These are phyloP conservation scores for Stegodyphus mimosarum DNA, from an alignment of 1,140 invertebrate genomes.

Conservation along the genomic window DNA sequence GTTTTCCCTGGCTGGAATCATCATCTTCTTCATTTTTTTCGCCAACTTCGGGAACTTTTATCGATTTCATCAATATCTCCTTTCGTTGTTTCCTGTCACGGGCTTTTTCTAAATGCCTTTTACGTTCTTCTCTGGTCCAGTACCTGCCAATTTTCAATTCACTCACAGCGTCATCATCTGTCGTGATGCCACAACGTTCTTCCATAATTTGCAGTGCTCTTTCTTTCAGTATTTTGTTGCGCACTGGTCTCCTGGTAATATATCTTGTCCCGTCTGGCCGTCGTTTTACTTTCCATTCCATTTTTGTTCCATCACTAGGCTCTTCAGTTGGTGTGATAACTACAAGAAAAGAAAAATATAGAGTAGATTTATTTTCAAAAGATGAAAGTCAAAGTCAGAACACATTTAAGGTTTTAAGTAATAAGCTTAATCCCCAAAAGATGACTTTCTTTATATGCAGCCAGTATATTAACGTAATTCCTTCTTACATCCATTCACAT, in stretches of 20 bases:
- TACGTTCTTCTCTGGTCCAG: conserved; percentile 84
- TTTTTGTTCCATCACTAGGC: conserved; percentile 68
- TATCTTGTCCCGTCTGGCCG: conserved; percentile 82
- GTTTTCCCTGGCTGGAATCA: conserved; percentile 44
- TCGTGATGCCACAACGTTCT: conserved; percentile 79
- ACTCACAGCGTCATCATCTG: conserved; percentile 84
- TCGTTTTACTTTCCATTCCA: conserved; percentile 85
- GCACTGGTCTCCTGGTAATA: conserved; percentile 79
- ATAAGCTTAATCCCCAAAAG: no score
- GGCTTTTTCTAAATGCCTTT: conserved; percentile 78
- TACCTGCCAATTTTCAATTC: conserved; percentile 84
- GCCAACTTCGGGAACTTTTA: conserved; percentile 35
- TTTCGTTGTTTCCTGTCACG: conserved; percentile 73
- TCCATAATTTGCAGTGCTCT: conserved; percentile 77
- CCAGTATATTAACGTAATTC: no score
- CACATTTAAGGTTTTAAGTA: no score
- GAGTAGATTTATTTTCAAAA: no score
- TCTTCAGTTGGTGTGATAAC: conserved; percentile 41
- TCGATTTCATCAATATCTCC: conserved; percentile 66
- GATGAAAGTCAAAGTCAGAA: no score
- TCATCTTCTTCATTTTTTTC: conserved; percentile 58
- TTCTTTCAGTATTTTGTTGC: conserved; percentile 79
- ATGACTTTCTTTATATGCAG: no score
- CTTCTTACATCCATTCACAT: no score
- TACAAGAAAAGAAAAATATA: not conserved